phyloP scores from a whole-genome alignment of 2,888 invertebrate genomes.

The Trachelus stipa region DNA sequence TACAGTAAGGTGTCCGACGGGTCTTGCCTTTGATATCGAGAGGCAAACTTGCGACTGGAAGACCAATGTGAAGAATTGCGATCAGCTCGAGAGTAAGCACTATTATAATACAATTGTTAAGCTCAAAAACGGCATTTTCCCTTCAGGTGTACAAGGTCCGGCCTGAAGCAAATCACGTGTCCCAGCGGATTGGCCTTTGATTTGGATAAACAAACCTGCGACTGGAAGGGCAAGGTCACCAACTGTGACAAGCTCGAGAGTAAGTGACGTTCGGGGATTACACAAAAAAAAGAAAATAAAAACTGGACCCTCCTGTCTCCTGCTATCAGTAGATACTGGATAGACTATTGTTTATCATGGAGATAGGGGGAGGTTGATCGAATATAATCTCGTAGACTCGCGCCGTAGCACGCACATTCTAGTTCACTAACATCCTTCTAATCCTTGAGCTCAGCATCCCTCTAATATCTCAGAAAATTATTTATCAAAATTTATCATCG shows the following conservation, averaged over 20 bases:
- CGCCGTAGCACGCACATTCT: conserved; percentile 64
- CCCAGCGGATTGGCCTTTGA: conserved; percentile 97
- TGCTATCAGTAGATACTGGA: not conserved
- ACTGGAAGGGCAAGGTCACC: conserved; percentile 98
- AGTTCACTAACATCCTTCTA: conserved; percentile 8
- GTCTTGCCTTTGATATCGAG: conserved; percentile 93
- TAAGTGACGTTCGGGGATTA: conserved; percentile 75
- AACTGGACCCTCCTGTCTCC: not conserved
- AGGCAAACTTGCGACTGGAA: conserved; percentile 97
- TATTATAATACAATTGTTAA: conserved; percentile 47
- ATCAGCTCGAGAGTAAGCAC: conserved; percentile 92
- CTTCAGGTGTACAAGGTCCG: conserved; percentile 92
- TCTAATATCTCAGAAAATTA: not conserved
- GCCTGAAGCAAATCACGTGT: conserved; percentile 96
- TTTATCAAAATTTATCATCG: not conserved
- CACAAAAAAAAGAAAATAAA: not conserved
- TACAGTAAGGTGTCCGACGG: conserved; percentile 88
- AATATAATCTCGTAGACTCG: conserved; percentile 58
- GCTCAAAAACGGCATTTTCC: conserved; percentile 66
- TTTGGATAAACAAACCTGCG: conserved; percentile 97
- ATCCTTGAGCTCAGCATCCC: not conserved
- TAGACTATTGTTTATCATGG: not conserved
- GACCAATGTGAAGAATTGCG: conserved; percentile 96
- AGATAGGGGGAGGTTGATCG: not conserved
- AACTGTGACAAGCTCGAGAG: conserved; percentile 97